Evolutionary conservation across 2,888 invertebrate species (phyloP), one percentile per base, ranked within the genome.

Genomic region (Ochropleura plecta): DNA sequence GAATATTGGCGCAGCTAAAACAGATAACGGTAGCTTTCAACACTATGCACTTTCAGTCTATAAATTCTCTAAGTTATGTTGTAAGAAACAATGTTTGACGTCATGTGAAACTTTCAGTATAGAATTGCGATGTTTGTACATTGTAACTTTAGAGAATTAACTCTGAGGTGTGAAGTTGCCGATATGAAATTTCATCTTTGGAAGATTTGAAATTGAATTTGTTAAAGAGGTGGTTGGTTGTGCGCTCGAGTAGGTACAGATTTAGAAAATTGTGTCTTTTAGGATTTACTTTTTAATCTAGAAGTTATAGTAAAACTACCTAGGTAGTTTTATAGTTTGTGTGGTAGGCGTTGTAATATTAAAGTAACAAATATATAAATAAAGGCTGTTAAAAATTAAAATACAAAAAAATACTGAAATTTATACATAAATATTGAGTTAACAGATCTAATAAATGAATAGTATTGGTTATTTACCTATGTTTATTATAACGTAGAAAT

Each of bases 1-100:
- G 95, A 92, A 93, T 91, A 96, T 94, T 96, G 96, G 90, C 94
- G 94, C 90, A 91, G 95, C 96, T 96, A 96, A 94, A 96, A 96
- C 94, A 96, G 93, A 96, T 84, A 95, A 95, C 89, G 88, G 77
- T 89, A 88, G 88, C 88, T 82, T 89, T 91, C 89, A 91, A 74
- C 82, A 81, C 73, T 73, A 75, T 57, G 68, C 74, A 72, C 64
- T 59, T 30, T 60, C 59, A 73, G 66, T 62, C 59, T 60, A 82
- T 71, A 74, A 70, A 76, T 73, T 81, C 79, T 85, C 74, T 57
- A 64, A 73, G 57, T 72, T 72, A 72, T 69, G 66, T 76, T 70
- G 59, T 62, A 66, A 53, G 42, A 72, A 12, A 59, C n/a, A 62
- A 42, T 16, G 51, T 63, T 74, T 75, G 65, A 70, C 65, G 57